Evolutionary conservation across 2,113 vertebrate species (phyloP), one percentile per base, ranked within the genome.

Genomic region (Limanda limanda): DNA sequence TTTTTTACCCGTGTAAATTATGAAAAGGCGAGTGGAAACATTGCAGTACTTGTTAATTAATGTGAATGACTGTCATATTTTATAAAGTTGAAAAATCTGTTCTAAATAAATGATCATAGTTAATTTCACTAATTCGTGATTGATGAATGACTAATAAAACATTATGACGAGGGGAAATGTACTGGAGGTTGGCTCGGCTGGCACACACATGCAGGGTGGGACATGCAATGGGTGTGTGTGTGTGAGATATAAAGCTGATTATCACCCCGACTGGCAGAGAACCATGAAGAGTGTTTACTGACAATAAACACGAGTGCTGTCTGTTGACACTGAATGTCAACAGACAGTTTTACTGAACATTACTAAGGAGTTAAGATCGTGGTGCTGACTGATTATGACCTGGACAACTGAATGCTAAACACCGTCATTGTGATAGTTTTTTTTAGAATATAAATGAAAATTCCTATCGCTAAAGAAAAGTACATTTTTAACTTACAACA

Each of bases 191-290:
- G 7, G 7, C 13, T 57, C 57, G 68, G 61, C 51, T 88, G 81
- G 65, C 81, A 76, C 65, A 45, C 11, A 58, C 45, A 25, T 1
- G 21, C 54, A 71, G 76, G 78, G 88, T 61, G 81, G 56, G 81
- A 71, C 40, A 1, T n/a, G 48, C 8, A 63, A 18, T n/a, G 59
- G 1, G 23, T 31, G 81, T 42, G 40, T 12, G 40, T 18, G 74
- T 37, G 35, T 10, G 35, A 85, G 89, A 31, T 72, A 35, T 56
- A 11, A 45, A 71, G 60, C 73, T 86, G 89, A 90, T 31, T 31
- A 31, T 31, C 88, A 74, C 91, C 91, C 86, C 25, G 74, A 52
- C 2, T 77, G 86, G 82, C 79, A 82, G 20, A 71, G 37, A 59
- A 60, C 66, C 80, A 67, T 8, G 10, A 20, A 15, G 61, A 47